Evolutionary conservation across 53 echinoderm and acorn worm genomes (phyloP).

Genomic region (Paracentrotus lividus): DNA sequence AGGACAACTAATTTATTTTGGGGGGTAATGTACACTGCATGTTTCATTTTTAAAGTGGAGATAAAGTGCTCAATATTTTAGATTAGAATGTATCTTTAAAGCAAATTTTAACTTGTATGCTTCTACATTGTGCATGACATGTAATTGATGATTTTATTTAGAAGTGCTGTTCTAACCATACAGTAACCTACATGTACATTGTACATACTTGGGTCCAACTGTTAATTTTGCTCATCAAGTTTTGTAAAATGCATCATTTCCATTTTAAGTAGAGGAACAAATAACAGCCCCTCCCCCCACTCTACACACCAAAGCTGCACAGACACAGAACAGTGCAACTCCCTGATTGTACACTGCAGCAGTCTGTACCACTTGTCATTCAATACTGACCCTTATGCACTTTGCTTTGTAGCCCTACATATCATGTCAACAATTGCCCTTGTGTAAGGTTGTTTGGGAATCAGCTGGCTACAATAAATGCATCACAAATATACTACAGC

Average conservation of each 20-base stretch:
- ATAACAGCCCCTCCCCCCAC: not conserved
- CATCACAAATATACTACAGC: constrained; percentile 23
- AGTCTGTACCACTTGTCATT: constrained; percentile 28
- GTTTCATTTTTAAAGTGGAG: too few species aligned
- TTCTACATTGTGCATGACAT: too few species aligned
- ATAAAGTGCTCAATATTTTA: too few species aligned
- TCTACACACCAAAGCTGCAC: not conserved
- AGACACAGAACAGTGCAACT: too few species aligned
- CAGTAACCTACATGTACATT: not conserved
- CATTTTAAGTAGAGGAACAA: not conserved
- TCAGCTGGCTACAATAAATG: constrained; percentile 3
- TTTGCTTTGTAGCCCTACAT: constrained; percentile 40
- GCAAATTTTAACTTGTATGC: too few species aligned
- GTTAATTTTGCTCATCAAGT: not conserved
- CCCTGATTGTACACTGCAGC: not conserved
- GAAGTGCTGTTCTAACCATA: too few species aligned
- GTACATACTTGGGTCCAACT: not conserved
- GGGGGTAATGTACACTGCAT: too few species aligned
- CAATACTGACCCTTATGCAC: constrained; percentile 13
- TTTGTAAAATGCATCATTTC: not conserved
- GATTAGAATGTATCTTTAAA: too few species aligned
- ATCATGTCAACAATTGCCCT: constrained; percentile 12
- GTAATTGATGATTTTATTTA: too few species aligned
- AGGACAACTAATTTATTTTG: too few species aligned
- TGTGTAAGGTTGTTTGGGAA: constrained; percentile 31